A percentile compares a stretch with the other conserved stretches of the same genome.
Conservation (phyloP, 2,888 invertebrate genomes). For the Hirtodrosophila trivittata region DNA sequence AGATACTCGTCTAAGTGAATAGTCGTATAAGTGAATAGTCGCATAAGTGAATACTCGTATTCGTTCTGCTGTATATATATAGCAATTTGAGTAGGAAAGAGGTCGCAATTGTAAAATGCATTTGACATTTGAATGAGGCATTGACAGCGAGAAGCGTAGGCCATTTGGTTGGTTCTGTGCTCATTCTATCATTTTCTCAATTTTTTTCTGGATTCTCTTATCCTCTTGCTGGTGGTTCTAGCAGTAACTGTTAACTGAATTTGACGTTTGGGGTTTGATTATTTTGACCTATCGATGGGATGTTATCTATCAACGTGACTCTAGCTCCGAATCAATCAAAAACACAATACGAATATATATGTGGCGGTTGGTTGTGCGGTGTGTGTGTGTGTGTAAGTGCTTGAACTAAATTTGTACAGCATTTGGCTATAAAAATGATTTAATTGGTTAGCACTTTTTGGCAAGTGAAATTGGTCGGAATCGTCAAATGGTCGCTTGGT, state of each 20-base stretch:
- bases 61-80: too few species aligned
- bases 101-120: constrained; percentile 55
- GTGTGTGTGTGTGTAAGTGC: background rate
- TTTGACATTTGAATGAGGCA: constrained; percentile 67
- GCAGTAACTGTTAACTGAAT: constrained; percentile 43
- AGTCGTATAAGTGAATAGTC: too few species aligned
- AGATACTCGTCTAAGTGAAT: too few species aligned
- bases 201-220: background rate
- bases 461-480: constrained; percentile 40
- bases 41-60: too few species aligned
- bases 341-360: constrained; percentile 25
- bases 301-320: constrained; percentile 18
- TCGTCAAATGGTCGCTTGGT: constrained; percentile 14
- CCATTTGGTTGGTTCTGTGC: background rate
- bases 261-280: constrained; percentile 65
- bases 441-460: constrained; percentile 62
- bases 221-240: background rate
- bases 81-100: too few species aligned
- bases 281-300: constrained; percentile 32
- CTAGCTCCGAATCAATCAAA: constrained; percentile 50
- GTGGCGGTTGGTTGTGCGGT: background rate
- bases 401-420: constrained; percentile 49
- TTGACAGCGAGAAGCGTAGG: constrained; percentile 21
- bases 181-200: background rate
- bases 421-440: constrained; percentile 73